These are phyloP conservation scores for Diogma glabrata DNA, from an alignment of 2,888 invertebrate genomes.

Conservation along the genomic window DNA sequence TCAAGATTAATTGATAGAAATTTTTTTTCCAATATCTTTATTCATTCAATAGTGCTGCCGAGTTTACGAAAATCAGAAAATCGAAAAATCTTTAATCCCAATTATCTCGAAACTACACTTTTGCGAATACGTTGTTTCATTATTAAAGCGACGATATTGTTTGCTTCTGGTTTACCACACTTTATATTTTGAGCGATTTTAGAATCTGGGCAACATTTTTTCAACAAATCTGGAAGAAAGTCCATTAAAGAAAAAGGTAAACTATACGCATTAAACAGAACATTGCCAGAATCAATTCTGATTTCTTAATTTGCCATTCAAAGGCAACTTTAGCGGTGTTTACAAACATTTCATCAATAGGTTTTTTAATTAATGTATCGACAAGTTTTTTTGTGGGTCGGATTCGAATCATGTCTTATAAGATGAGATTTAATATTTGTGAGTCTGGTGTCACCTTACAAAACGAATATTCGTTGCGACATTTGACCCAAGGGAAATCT, in stretches of 20 bases:
- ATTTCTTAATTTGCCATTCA: conserved; percentile 10
- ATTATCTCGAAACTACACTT: too few species aligned
- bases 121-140: too few species aligned
- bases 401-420: background rate
- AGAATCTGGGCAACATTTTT: conserved; percentile 15
- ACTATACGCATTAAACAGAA: conserved; percentile 15
- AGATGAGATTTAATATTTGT: background rate
- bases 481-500: background rate
- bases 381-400: background rate
- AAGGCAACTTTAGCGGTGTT: background rate
- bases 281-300: conserved; percentile 15
- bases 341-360: background rate
- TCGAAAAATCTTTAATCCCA: too few species aligned
- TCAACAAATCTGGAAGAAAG: conserved; percentile 13
- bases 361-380: too few species aligned
- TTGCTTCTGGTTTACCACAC: conserved; percentile 13
- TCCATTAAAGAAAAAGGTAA: conserved; percentile 14
- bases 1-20: too few species aligned
- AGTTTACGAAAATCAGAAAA: too few species aligned
- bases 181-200: conserved; percentile 13
- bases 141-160: background rate
- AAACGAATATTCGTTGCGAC: background rate
- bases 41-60: too few species aligned
- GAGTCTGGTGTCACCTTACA: background rate
- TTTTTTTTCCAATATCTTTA: too few species aligned